phyloP scores from a whole-genome alignment of 2,888 invertebrate species.

The Microplitis manilae region DNA sequence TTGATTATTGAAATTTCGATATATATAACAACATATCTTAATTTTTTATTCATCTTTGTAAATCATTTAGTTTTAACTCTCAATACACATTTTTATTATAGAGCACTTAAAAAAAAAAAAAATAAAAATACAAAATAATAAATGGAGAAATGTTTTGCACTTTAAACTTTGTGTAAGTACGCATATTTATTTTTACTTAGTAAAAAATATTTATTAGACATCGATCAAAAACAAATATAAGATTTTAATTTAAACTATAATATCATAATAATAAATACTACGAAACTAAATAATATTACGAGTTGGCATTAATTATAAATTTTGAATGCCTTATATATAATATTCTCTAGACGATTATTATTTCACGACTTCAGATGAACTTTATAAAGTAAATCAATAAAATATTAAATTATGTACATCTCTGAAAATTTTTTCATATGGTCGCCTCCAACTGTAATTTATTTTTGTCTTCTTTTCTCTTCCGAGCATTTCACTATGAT shows the following conservation, averaged over 20 bases:
- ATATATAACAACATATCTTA: conserved; percentile 25
- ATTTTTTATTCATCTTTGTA: conserved; percentile 4
- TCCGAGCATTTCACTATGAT: conserved; percentile 38
- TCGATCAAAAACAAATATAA: conserved; percentile 58
- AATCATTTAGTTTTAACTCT: conserved; percentile 16
- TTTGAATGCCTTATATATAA: conserved; percentile 26
- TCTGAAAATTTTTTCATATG: conserved; percentile 56
- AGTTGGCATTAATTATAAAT: conserved; percentile 24
- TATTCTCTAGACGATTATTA: conserved; percentile 22
- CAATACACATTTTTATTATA: conserved; percentile 12
- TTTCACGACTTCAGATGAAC: conserved; percentile 38
- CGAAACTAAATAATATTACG: conserved; percentile 62
- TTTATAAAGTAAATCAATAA: conserved; percentile 49
- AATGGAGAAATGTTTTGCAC: conserved; percentile 22
- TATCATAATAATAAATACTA: conserved; percentile 68
- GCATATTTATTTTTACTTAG: conserved; percentile 55
- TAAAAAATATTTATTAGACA: conserved; percentile 66
- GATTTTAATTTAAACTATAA: conserved; percentile 55
- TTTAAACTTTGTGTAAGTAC: conserved; percentile 46
- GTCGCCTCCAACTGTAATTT: conserved; percentile 36
- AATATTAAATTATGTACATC: conserved; percentile 66
- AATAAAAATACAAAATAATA: conserved; percentile 34
- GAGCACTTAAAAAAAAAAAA: conserved; percentile 30
- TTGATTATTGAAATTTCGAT: not conserved
- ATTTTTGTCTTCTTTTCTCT: conserved; percentile 35